These are phyloP conservation scores for Odobenus rosmarus DNA, from an alignment of 2,113 vertebrate genomes.

Conservation along the genomic window DNA sequence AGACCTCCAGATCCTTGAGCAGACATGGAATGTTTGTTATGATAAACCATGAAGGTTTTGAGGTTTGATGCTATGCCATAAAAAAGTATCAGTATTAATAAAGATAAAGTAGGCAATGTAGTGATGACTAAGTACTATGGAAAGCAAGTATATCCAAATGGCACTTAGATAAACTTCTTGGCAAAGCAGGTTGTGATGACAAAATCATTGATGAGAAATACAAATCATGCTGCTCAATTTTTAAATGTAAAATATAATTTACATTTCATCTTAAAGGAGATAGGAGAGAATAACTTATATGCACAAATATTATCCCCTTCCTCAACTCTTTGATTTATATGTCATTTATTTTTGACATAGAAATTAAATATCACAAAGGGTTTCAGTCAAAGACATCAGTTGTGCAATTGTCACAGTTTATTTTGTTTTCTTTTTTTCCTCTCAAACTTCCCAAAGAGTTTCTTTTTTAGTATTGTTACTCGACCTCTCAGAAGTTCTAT, in stretches of 20 bases:
- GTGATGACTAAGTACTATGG: neutral
- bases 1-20: neutral
- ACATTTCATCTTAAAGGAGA: neutral
- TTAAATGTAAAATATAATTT: neutral
- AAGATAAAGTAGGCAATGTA: neutral
- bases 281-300: neutral
- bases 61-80: neutral
- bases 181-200: neutral
- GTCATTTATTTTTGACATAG: neutral
- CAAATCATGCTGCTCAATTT: fast-evolving
- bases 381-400: neutral
- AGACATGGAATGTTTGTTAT: fast-evolving
- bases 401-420: neutral
- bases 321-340: neutral
- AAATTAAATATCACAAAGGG: neutral
- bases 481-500: neutral
- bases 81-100: neutral
- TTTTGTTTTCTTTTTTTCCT: neutral
- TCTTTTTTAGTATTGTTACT: conserved; percentile 10
- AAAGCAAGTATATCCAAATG: neutral
- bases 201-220: neutral
- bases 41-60: neutral
- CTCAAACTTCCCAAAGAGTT: neutral
- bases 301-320: neutral
- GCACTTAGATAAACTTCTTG: neutral